Evolutionary conservation across 53 echinoderm and acorn worm genomes (phyloP), one percentile per base, ranked within the genome.

Genomic region (Patiria pectinifera): DNA sequence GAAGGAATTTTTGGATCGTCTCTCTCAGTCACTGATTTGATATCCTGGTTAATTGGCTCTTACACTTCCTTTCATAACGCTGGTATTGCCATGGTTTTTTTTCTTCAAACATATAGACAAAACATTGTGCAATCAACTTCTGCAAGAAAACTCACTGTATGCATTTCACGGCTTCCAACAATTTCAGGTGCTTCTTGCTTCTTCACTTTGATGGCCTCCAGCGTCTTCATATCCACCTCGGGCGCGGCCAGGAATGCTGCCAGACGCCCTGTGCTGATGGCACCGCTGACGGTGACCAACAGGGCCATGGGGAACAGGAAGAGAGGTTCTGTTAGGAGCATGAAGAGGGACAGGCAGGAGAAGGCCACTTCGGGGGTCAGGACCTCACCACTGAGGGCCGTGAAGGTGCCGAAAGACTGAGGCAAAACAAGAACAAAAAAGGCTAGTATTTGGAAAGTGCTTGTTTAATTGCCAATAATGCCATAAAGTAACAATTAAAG

Each of bases 341-440:
- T 86, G 86, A 95, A 95, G 48, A 95, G 92, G 11, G 95, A 83
- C 62, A 95, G 69, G 8, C 94, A 92, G 18, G 95, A 77, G 86
- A 95, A 95, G n/a, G 97, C 97, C 14, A 97, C 78, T 19, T 96
- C 96, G 11, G 97, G 97, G 76, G 97, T 97, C 83, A 97, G 78
- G 23, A 94, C 87, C 45, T 83, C 69, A 10, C 92, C 91, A 6
- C 63, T 94, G 23, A 92, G 47, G 62, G 24, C 45, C 45, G 94
- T 89, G 92, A 89, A 94, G 5, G 91, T 89, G 69, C 94, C 92
- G 81, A 95, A 95, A 21, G 90, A 71, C 95, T 95, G 86, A 18
- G 53, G 8, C 8, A 5, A 8, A 53, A 76, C 21, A 78, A 21
- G 83, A 46, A 80, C 3, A 12, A 79, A 45, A 79, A 45, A 79